Percentiles rank a stretch among this genome's conserved stretches.
phyloP scores from a whole-genome alignment of 2,797 vertebrate species.

The Poeciliopsis gracilis region DNA sequence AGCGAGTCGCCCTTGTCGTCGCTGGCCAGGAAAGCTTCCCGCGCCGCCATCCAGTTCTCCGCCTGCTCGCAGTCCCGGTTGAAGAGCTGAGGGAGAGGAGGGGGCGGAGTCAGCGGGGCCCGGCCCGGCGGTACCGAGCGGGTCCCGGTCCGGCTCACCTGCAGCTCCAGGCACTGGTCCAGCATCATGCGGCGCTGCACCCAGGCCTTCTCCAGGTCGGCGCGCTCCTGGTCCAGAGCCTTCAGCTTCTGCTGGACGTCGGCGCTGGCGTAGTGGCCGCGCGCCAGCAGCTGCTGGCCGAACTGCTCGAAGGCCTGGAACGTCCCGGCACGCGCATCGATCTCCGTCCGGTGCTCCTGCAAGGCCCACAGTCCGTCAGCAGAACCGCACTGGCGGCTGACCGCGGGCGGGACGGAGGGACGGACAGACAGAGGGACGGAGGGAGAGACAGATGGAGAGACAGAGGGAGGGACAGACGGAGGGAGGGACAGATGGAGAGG shows the following conservation, averaged over 20 bases:
- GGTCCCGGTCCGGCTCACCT: slow-evolving; percentile 81
- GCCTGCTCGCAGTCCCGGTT: slow-evolving; percentile 99
- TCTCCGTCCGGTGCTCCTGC: slow-evolving; percentile 98
- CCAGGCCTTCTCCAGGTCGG: slow-evolving; percentile 97
- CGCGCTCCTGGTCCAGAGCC: slow-evolving; percentile 89
- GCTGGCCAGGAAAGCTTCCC: slow-evolving; percentile 96
- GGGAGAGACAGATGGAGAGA: too few relatives aligned
- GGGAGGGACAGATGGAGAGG: too few relatives aligned
- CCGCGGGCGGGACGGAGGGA: too few relatives aligned
- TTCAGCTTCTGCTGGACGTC: slow-evolving; percentile 96
- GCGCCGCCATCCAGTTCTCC: slow-evolving; percentile 99
- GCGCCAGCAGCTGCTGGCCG: slow-evolving; percentile 94
- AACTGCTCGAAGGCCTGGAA: slow-evolving; percentile 99
- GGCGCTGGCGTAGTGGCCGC: slow-evolving; percentile 94
- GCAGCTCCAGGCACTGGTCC: slow-evolving; percentile 96
- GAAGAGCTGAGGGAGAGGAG: slow-evolving; percentile 84
- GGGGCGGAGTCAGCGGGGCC: not conserved
- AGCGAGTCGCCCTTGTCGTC: slow-evolving; percentile 98
- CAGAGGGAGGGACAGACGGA: too few relatives aligned
- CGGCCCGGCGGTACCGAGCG: not conserved
- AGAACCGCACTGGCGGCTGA: too few relatives aligned
- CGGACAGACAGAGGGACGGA: too few relatives aligned
- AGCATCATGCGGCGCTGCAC: slow-evolving; percentile 97
- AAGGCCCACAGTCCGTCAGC: not conserved
- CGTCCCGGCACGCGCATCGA: slow-evolving; percentile 95